Conservation (phyloP, 2,888 invertebrate species). For the Hofmannophila pseudospretella region DNA sequence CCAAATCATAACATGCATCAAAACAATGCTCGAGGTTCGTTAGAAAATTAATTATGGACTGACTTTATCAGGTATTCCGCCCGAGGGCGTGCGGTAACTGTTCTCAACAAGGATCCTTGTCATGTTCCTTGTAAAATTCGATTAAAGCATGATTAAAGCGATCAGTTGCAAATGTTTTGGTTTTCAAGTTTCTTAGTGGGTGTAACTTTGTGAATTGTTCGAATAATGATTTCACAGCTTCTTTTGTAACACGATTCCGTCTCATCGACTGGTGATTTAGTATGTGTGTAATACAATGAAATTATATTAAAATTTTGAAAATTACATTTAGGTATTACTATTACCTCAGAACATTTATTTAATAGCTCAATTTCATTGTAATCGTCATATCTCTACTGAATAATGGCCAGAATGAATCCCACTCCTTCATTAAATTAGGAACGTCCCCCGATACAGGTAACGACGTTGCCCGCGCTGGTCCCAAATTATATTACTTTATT, state of each 20-base stretch:
- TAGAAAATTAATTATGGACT: conserved; percentile 63
- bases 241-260: no score
- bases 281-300: no score
- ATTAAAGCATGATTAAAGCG: conserved; percentile 34
- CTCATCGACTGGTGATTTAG: no score
- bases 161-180: conserved; percentile 30
- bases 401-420: conserved; percentile 49
- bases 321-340: no score
- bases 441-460: conserved; percentile 58
- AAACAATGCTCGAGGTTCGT: conserved; percentile 39
- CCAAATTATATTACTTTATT: conserved; percentile 76
- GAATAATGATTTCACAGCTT: no score
- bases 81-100: conserved; percentile 31
- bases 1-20: conserved; percentile 6
- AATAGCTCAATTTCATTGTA: conserved; percentile 30
- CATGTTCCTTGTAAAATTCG: conserved; percentile 34
- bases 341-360: no score
- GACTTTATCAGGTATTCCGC: conserved; percentile 54
- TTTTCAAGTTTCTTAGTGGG: conserved; percentile 7
- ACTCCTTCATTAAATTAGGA: conserved; percentile 66
- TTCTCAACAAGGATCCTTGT: conserved; percentile 32
- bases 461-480: conserved; percentile 52
- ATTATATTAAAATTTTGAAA: no score
- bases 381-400: conserved; percentile 41
- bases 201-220: no score